Evolutionary conservation across 2,888 invertebrate genomes (phyloP), one percentile per base, ranked within the genome.

Genomic region (Eudemis profundana): DNA sequence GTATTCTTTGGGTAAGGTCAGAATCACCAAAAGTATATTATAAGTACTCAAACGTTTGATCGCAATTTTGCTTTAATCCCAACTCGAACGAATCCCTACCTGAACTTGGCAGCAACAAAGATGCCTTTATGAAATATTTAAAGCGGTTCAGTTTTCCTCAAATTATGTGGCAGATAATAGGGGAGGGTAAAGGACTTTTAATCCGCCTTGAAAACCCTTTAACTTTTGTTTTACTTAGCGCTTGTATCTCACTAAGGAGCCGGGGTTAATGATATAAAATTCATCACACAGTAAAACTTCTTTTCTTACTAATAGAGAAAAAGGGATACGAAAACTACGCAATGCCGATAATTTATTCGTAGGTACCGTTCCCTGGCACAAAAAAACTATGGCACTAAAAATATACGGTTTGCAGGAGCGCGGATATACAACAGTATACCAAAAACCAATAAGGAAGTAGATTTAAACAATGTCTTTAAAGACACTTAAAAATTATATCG

Each of bases 41-140:
- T 27, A 38, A 27, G 23, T 36, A 33, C 44, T 27, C 12, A 5
- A 38, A 10, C 38, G 19, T 54, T 54, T 62, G 47, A 47, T 54
- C 46, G 38, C 23, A 27, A 47, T 54, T 46, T 33, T 17, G 46
- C 38, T 47, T 54, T 40, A 40, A 54, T 54, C 38, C 19, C 19
- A 47, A 62, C 47, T 8, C 15, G 8, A 29, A 27, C 46, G 15
- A 29, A 27, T 12, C 27, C 46, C 15, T 19, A 19, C 23, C 46
- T 47, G 23, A 27, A 38, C 38, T 47, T 54, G 38, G 36, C 14
- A 36, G 62, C 38, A 47, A 27, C 23, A 38, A 54, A 51, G 19
- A 49, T 38, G 49, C 42, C 19, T 44, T 56, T 44, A 49, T 29
- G n/a, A 27, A 49, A 49, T 49, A 49, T 40, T 40, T 49, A 49